phyloP scores from a whole-genome alignment of 2,797 vertebrate species.

The Psittacula echo region DNA sequence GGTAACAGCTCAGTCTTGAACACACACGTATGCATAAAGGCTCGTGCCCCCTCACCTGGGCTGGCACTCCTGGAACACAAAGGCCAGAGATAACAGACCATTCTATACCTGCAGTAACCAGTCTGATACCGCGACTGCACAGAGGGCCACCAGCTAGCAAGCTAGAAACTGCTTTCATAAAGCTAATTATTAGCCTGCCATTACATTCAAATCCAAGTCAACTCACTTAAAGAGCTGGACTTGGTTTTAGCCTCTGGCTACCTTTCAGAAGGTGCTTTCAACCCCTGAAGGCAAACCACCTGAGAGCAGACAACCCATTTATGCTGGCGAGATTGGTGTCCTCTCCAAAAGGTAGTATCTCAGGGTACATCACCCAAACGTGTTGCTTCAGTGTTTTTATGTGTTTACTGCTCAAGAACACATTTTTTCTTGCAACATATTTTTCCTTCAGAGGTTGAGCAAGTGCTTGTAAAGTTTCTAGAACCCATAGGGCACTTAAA shows the following conservation, averaged over 20 bases:
- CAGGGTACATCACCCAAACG: background rate
- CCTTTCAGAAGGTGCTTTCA: background rate
- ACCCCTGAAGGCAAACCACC: background rate
- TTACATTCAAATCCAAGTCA: background rate
- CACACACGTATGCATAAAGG: background rate
- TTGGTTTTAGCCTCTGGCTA: background rate
- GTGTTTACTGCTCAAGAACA: background rate
- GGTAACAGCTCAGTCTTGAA: background rate
- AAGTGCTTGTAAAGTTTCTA: background rate
- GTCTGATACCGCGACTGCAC: background rate
- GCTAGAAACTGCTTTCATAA: background rate
- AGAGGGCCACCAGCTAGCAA: background rate
- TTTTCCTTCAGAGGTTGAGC: background rate
- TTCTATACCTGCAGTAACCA: background rate
- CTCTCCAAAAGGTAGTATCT: background rate
- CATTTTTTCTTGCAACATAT: background rate
- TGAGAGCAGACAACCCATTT: background rate
- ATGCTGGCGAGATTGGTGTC: background rate
- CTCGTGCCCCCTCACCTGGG: background rate
- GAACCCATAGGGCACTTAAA: background rate
- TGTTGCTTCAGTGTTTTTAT: background rate
- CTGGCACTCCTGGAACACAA: background rate
- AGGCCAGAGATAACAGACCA: background rate
- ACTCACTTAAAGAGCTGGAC: background rate
- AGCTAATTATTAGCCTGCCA: background rate